Evolutionary conservation across 2,113 vertebrate genomes (phyloP).

Genomic region (Plotosus lineatus): DNA sequence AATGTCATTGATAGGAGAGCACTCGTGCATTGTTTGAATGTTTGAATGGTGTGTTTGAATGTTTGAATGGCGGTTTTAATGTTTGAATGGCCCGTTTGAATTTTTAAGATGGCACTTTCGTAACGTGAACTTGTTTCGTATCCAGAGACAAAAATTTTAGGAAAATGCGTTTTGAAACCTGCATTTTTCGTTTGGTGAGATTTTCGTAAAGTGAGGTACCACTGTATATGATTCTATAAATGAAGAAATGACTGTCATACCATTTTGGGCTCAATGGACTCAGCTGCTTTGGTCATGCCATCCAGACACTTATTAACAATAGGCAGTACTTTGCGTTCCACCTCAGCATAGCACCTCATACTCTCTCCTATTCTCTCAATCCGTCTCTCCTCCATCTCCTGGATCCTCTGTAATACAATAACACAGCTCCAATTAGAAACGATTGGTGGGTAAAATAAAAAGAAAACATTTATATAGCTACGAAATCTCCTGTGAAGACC

Average conservation of each 20-base stretch:
- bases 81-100: too few species aligned
- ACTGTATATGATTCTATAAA: not conserved
- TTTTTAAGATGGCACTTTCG: too few species aligned
- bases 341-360: constrained; percentile 83
- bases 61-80: too few species aligned
- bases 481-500: not conserved
- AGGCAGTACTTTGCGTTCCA: constrained; percentile 86
- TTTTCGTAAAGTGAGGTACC: too few species aligned
- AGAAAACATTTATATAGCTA: not conserved
- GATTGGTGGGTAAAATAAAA: not conserved
- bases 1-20: too few species aligned
- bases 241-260: constrained; percentile 63
- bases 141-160: too few species aligned
- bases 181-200: too few species aligned
- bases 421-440: not conserved
- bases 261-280: constrained; percentile 81
- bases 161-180: too few species aligned
- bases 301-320: constrained; percentile 88
- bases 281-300: constrained; percentile 85
- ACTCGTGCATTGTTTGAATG: too few species aligned
- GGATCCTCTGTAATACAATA: constrained; percentile 80
- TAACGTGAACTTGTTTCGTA: too few species aligned
- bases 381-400: constrained; percentile 93
- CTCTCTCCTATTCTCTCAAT: constrained; percentile 82
- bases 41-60: too few species aligned